Evolutionary conservation across 2,888 invertebrate species (phyloP).

Genomic region (Suillia variegata): DNA sequence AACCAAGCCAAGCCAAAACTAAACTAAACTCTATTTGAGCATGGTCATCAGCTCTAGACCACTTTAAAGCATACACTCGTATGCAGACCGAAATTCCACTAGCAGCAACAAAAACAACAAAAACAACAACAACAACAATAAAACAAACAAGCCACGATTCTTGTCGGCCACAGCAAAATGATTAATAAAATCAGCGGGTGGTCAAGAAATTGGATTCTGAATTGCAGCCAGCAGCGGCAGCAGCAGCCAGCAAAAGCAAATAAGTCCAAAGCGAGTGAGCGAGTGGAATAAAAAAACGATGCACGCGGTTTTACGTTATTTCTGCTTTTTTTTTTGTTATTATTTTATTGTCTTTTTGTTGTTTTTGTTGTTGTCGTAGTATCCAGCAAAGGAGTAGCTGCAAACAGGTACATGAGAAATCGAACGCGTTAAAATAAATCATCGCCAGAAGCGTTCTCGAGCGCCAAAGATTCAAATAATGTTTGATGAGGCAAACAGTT

Average conservation of each 20-base stretch:
- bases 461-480: slow-evolving; percentile 4
- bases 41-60: neutral
- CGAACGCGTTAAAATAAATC: slow-evolving; percentile 22
- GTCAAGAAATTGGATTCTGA: slow-evolving; percentile 30
- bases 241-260: no score
- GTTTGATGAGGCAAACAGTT: slow-evolving; percentile 18
- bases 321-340: neutral
- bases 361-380: neutral
- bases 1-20: no score
- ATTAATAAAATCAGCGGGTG: slow-evolving; percentile 38
- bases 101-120: neutral
- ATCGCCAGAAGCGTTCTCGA: slow-evolving; percentile 10
- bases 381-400: neutral
- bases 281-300: slow-evolving; percentile 9
- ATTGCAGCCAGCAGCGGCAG: no score
- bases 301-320: neutral
- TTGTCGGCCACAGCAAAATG: slow-evolving; percentile 26
- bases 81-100: neutral
- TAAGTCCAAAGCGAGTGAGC: no score
- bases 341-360: neutral
- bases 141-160: slow-evolving; percentile 9
- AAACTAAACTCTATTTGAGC: no score
- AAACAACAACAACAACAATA: neutral
- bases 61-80: neutral
- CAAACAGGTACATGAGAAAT: slow-evolving; percentile 2